phyloP scores from a whole-genome alignment of 2,888 invertebrate genomes.

The Luperina nickerlii region DNA sequence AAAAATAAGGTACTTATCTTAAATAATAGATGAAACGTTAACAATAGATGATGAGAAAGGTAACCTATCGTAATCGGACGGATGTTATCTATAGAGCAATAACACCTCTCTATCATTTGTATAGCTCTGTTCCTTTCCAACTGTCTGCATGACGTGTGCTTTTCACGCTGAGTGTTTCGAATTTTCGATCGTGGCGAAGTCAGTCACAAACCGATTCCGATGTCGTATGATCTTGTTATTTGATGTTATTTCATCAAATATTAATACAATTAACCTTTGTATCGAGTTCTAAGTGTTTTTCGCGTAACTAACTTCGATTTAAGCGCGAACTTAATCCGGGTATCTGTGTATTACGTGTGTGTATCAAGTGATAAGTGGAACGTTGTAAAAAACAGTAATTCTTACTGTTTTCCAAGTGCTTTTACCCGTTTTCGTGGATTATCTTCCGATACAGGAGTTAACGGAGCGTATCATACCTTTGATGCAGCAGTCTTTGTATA shows the following conservation, averaged over 20 bases:
- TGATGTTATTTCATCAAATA: constrained; percentile 72
- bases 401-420: constrained; percentile 77
- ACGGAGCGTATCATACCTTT: constrained; percentile 75
- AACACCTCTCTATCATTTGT: constrained; percentile 66
- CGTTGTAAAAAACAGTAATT: constrained; percentile 70
- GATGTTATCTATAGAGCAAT: constrained; percentile 59
- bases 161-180: constrained; percentile 65
- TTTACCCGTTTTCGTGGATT: constrained; percentile 80
- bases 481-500: constrained; percentile 77
- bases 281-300: constrained; percentile 61
- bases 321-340: constrained; percentile 65
- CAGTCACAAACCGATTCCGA: constrained; percentile 83
- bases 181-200: constrained; percentile 78
- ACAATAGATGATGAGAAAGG: constrained; percentile 34
- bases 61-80: constrained; percentile 59
- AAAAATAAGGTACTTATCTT: neutral
- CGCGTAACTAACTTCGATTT: constrained; percentile 55
- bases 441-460: constrained; percentile 80
- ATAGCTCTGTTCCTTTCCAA: constrained; percentile 74
- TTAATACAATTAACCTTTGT: constrained; percentile 71
- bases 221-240: constrained; percentile 80
- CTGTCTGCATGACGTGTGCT: constrained; percentile 85
- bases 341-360: constrained; percentile 69
- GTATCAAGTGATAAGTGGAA: constrained; percentile 62
- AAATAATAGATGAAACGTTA: no score